Conservation (phyloP, 2,113 vertebrate species). For the Sisor rabdophorus region DNA sequence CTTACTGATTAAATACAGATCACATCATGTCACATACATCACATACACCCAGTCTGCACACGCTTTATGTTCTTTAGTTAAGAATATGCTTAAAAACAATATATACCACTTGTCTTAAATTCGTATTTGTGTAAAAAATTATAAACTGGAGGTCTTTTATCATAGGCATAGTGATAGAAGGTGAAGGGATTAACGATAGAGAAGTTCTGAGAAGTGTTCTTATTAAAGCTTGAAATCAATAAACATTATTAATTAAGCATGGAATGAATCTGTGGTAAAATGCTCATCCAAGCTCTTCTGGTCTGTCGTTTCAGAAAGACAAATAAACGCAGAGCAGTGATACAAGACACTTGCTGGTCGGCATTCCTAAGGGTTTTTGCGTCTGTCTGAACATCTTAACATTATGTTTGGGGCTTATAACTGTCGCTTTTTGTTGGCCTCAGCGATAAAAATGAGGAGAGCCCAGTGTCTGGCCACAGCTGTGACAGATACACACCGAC, state of each 20-base stretch:
- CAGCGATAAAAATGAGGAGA: conserved; percentile 50
- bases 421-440: conserved; percentile 47
- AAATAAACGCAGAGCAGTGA: neutral
- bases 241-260: neutral
- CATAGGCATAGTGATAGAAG: too few species aligned
- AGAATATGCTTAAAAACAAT: too few species aligned
- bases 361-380: conserved; percentile 42
- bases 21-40: too few species aligned
- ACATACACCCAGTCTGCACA: too few species aligned
- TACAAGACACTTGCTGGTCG: conserved; percentile 26
- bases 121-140: too few species aligned
- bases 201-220: too few species aligned
- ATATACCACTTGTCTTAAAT: too few species aligned
- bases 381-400: conserved; percentile 57
- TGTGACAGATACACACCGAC: conserved; percentile 52
- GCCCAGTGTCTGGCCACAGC: conserved; percentile 38
- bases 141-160: too few species aligned
- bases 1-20: too few species aligned
- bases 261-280: neutral
- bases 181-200: too few species aligned
- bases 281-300: neutral
- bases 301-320: neutral
- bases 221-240: too few species aligned
- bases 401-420: conserved; percentile 44
- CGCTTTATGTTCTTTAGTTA: too few species aligned